phyloP scores from a whole-genome alignment of 1,140 invertebrate species.

The Heliconius hewitsoni region DNA sequence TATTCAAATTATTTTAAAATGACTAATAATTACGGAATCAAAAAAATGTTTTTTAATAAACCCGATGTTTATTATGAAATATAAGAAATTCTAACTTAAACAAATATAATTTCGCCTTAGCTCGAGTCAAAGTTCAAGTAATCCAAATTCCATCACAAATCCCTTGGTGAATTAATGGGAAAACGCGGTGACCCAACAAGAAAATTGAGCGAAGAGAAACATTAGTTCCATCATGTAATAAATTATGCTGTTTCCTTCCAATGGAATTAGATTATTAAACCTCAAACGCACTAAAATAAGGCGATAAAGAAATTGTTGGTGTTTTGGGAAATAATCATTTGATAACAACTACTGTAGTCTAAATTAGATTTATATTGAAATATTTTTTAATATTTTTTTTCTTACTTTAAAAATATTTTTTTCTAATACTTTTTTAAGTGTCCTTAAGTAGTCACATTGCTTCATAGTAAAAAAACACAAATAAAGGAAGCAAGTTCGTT shows the following conservation, averaged over 20 bases:
- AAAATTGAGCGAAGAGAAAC: constrained; percentile 24
- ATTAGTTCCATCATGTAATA: constrained; percentile 29
- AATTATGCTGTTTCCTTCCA: constrained; percentile 11
- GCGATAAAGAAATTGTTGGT: background rate
- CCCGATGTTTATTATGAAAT: too few species aligned
- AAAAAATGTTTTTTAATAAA: too few species aligned
- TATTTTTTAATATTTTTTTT: too few species aligned
- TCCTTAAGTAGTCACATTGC: too few species aligned
- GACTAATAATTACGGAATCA: too few species aligned
- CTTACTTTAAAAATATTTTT: too few species aligned
- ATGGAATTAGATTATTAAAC: constrained; percentile 20
- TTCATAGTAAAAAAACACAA: too few species aligned
- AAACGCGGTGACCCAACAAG: constrained; percentile 28
- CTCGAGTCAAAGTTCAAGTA: background rate
- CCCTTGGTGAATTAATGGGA: constrained; percentile 25
- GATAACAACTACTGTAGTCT: too few species aligned
- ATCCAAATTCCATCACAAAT: constrained; percentile 19
- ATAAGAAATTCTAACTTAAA: background rate
- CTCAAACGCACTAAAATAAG: background rate
- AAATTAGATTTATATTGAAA: too few species aligned
- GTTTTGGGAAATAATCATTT: background rate
- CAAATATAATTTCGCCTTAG: background rate
- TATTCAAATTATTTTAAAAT: too few species aligned
- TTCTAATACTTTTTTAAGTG: too few species aligned
- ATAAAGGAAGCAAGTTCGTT: too few species aligned